A percentile compares a stretch with the other conserved stretches of the same genome.
These are phyloP conservation scores for Oryzias celebensis DNA, from an alignment of 2,113 vertebrate species.

Conservation along the genomic window DNA sequence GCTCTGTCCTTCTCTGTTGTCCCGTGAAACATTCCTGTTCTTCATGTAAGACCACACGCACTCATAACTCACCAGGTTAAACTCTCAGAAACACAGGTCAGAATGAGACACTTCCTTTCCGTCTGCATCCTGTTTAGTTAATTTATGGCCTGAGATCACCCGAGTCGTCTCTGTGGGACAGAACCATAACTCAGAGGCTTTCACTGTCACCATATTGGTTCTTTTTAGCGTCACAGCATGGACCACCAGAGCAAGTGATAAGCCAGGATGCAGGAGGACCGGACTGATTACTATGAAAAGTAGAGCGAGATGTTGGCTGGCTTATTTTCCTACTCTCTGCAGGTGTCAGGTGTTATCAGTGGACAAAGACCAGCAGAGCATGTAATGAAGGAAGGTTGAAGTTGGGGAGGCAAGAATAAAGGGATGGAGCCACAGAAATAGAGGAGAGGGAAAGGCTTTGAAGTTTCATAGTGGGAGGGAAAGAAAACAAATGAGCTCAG, in stretches of 20 bases:
- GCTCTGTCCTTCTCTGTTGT: constrained; percentile 3
- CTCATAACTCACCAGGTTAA: constrained; percentile 23
- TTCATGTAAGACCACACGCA: constrained; percentile 19
- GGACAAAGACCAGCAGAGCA: constrained; percentile 60
- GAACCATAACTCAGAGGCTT: constrained; percentile 17
- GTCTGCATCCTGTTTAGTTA: constrained; percentile 42
- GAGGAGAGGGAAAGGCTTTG: constrained; percentile 3
- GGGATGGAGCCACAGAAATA: constrained; percentile 12
- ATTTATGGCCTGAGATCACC: constrained; percentile 47
- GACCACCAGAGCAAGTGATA: constrained; percentile 67
- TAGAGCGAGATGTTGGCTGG: constrained; percentile 7
- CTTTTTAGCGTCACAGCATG: constrained; percentile 37
- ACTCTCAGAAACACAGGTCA: constrained; percentile 17
- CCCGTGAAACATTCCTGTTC: constrained; percentile 14
- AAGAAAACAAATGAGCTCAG: constrained; percentile 28
- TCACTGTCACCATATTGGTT: constrained; percentile 39
- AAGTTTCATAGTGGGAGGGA: constrained; percentile 16
- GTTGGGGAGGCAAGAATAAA: constrained; percentile 7
- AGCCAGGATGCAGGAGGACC: constrained; percentile 40
- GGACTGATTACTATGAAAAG: constrained; percentile 30
- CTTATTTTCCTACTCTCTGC: constrained; percentile 35
- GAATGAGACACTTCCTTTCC: constrained; percentile 22
- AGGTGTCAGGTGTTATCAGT: constrained; percentile 42
- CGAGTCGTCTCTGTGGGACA: constrained; percentile 15
- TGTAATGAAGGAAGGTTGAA: constrained; percentile 42